These are phyloP conservation scores for Halcyon malimbica DNA, from an alignment of 2,113 vertebrate species.

Conservation along the genomic window DNA sequence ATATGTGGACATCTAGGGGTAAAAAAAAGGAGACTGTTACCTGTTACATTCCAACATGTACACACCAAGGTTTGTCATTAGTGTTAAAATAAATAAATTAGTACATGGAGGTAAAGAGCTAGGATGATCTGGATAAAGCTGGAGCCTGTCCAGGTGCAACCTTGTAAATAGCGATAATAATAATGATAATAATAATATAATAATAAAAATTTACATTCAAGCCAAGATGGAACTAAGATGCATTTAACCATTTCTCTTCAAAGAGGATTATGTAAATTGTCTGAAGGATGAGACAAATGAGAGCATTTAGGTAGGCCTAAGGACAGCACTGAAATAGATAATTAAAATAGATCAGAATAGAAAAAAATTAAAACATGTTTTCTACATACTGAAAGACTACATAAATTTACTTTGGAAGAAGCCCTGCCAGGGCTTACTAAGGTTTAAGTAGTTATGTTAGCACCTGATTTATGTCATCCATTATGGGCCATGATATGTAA, in stretches of 20 bases:
- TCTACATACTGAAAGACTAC: not conserved
- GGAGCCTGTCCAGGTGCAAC: not conserved
- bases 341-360: not conserved
- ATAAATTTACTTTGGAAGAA: not conserved
- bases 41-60: not conserved
- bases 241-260: not conserved
- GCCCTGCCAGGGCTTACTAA: not conserved
- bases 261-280: not conserved
- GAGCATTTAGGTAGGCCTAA: not conserved
- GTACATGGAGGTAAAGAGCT: not conserved
- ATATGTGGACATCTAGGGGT: accelerated
- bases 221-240: not conserved
- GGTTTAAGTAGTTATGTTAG: not conserved
- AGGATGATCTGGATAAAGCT: not conserved
- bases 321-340: not conserved
- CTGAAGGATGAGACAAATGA: not conserved
- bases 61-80: not conserved
- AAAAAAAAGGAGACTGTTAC: not conserved
- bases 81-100: not conserved
- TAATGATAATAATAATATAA: not conserved
- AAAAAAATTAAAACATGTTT: not conserved
- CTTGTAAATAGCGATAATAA: not conserved
- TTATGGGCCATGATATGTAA: not conserved
- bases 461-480: not conserved
- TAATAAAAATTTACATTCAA: not conserved